Evolutionary conservation across 53 echinoderm and acorn worm species (phyloP).

Genomic region (Holothuria leucospilota): DNA sequence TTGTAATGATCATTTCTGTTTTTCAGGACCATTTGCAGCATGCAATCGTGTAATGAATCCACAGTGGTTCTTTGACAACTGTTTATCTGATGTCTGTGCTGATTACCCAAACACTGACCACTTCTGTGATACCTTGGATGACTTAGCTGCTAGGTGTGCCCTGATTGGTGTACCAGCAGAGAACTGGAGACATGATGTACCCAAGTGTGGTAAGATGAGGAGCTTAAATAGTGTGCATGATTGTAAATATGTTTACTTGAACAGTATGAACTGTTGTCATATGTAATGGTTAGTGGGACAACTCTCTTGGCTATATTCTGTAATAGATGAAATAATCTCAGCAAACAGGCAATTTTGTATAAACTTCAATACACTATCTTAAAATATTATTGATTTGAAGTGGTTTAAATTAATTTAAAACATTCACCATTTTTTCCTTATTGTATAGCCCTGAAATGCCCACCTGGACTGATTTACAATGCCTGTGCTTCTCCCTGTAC

Average conservation of each 20-base stretch:
- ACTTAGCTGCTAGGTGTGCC: conserved; percentile 28
- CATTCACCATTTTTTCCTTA: background rate
- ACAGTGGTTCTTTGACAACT: conserved; percentile 45
- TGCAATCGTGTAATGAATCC: conserved; percentile 41
- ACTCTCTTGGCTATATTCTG: too few species aligned
- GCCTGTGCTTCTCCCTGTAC: conserved; percentile 25
- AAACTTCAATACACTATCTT: too few species aligned
- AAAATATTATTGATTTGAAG: too few species aligned
- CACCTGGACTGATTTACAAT: conserved; percentile 46
- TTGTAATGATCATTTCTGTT: too few species aligned
- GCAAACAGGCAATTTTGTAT: too few species aligned
- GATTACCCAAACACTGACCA: conserved; percentile 36
- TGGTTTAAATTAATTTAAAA: too few species aligned
- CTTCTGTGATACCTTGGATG: conserved; percentile 33
- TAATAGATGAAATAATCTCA: too few species aligned
- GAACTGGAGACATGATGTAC: conserved; percentile 37
- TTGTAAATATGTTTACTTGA: too few species aligned
- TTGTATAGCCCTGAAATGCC: background rate
- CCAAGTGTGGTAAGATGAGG: conserved; percentile 15
- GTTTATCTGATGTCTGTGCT: conserved; percentile 21
- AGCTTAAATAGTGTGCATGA: too few species aligned
- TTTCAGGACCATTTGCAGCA: conserved; percentile 21
- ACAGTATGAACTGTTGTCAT: too few species aligned
- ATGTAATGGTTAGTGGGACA: too few species aligned
- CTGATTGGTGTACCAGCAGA: conserved; percentile 33